These are phyloP conservation scores for Platycnemis pennipes DNA, from an alignment of 2,888 invertebrate species.

Conservation along the genomic window DNA sequence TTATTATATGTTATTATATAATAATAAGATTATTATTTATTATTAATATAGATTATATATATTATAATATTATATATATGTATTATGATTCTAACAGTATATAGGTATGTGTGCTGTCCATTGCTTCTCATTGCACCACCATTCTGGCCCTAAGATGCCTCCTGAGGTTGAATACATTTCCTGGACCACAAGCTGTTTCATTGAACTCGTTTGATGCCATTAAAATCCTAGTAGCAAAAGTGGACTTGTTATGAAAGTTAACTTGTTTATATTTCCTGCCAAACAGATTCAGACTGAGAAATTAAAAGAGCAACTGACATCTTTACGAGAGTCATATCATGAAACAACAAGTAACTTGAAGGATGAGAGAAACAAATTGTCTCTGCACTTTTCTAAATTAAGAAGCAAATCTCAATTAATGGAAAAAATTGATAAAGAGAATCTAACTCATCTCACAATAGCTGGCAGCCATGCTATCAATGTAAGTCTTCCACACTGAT, in stretches of 20 bases:
- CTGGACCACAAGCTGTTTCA: too few relatives aligned
- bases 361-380: slow-evolving; percentile 71
- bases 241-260: neutral
- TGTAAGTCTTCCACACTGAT: slow-evolving; percentile 76
- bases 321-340: slow-evolving; percentile 70
- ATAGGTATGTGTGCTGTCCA: too few relatives aligned
- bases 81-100: too few relatives aligned
- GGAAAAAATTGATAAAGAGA: slow-evolving; percentile 79
- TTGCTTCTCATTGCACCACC: too few relatives aligned
- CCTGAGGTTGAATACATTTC: too few relatives aligned
- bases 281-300: slow-evolving; percentile 74
- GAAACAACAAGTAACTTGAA: slow-evolving; percentile 71
- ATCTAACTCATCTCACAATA: slow-evolving; percentile 83
- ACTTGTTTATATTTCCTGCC: slow-evolving; percentile 68
- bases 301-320: slow-evolving; percentile 77
- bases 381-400: slow-evolving; percentile 70
- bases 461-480: slow-evolving; percentile 82
- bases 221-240: too few relatives aligned
- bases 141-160: too few relatives aligned
- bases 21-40: too few relatives aligned
- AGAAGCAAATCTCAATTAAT: slow-evolving; percentile 50
- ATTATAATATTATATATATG: too few relatives aligned
- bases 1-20: too few relatives aligned
- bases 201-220: too few relatives aligned
- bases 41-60: too few relatives aligned